A percentile compares a stretch with the other conserved stretches of the same genome.
Conservation (phyloP, 2,888 invertebrate genomes). For the Mythimna ferrago region DNA sequence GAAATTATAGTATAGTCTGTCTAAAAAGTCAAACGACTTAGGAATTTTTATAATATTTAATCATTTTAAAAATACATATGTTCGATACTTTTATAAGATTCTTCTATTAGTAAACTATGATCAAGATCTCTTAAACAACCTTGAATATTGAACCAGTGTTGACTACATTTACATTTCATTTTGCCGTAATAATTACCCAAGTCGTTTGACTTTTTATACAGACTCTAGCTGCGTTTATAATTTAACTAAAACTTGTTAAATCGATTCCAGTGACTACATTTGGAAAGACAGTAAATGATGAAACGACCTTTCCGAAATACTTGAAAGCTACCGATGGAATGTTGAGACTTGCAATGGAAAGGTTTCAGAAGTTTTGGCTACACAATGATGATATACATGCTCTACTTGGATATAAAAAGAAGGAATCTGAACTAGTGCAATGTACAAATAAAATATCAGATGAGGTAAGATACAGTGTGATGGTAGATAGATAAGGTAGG, state of each 20-base stretch:
- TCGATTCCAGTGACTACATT: slow-evolving; percentile 16
- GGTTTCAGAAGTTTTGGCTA: slow-evolving; percentile 21
- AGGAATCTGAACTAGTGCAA: neutral
- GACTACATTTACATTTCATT: too few relatives aligned
- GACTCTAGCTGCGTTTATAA: too few relatives aligned
- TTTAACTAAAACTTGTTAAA: neutral
- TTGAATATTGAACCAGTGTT: too few relatives aligned
- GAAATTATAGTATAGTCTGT: too few relatives aligned
- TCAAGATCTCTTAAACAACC: too few relatives aligned
- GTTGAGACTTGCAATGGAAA: neutral
- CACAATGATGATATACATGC: slow-evolving; percentile 7
- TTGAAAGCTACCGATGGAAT: neutral
- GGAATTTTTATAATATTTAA: too few relatives aligned
- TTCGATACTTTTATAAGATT: too few relatives aligned
- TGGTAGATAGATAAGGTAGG: neutral
- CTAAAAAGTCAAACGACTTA: too few relatives aligned
- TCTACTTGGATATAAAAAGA: neutral
- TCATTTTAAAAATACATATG: too few relatives aligned
- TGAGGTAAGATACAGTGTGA: slow-evolving; percentile 5
- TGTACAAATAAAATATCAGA: neutral
- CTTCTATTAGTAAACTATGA: too few relatives aligned
- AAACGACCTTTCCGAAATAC: neutral
- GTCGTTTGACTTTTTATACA: too few relatives aligned
- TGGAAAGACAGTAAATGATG: slow-evolving; percentile 3
- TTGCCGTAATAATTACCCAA: too few relatives aligned